These are phyloP conservation scores for Brachionus asplanchnoidis DNA, from an alignment of 1,140 invertebrate genomes.

Conservation along the genomic window DNA sequence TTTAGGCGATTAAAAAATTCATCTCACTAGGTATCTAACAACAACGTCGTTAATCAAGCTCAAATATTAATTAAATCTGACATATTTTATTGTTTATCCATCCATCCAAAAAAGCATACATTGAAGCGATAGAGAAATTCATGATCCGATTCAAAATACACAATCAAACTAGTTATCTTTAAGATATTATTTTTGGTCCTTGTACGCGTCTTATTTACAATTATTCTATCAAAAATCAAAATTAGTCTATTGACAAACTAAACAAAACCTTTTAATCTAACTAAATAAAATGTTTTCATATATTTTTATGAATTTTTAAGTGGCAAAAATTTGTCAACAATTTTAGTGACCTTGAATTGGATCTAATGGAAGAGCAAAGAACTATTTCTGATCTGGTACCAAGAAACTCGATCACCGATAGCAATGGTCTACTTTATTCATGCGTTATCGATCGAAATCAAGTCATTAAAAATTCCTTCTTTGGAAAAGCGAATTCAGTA, in stretches of 20 bases:
- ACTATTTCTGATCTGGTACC: too few relatives aligned
- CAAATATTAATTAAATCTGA: slow-evolving; percentile 32
- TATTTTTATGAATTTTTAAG: not conserved
- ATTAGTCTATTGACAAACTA: slow-evolving; percentile 6
- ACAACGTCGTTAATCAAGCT: slow-evolving; percentile 13
- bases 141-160: slow-evolving; percentile 1
- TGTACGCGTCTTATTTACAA: not conserved
- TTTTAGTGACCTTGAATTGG: slow-evolving; percentile 22
- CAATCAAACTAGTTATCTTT: not conserved
- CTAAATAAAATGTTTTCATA: not conserved
- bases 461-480: not conserved
- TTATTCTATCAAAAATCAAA: not conserved
- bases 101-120: not conserved
- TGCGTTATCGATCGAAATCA: slow-evolving; percentile 38
- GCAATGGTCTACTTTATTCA: slow-evolving; percentile 1
- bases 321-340: slow-evolving; percentile 6
- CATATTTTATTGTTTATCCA: slow-evolving; percentile 7
- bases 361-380: not conserved
- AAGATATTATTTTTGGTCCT: not conserved
- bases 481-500: not conserved
- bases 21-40: not conserved
- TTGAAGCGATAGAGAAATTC: not conserved
- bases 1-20: not conserved
- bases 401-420: not conserved
- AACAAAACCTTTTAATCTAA: not conserved